phyloP scores from a whole-genome alignment of 2,888 invertebrate genomes.

The Lymantria monacha region DNA sequence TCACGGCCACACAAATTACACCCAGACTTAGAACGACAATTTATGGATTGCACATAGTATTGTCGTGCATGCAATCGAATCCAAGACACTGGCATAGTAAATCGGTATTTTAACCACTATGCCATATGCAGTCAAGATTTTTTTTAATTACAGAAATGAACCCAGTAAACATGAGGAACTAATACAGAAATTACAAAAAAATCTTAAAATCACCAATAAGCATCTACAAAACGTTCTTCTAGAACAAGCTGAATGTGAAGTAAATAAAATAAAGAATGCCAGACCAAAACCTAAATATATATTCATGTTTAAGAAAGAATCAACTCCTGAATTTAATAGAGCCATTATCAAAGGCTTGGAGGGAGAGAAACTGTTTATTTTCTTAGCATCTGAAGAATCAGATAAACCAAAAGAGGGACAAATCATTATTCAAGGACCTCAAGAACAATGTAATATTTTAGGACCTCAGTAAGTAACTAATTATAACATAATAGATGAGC shows the following conservation, averaged over 20 bases:
- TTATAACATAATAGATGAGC: slow-evolving; percentile 3
- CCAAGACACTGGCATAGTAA: too few species aligned
- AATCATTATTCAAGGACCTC: slow-evolving; percentile 80
- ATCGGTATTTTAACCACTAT: too few species aligned
- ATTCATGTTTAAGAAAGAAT: slow-evolving; percentile 86
- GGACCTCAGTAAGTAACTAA: slow-evolving; percentile 82
- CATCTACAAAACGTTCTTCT: slow-evolving; percentile 84
- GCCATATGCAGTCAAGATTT: too few species aligned
- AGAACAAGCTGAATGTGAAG: slow-evolving; percentile 87
- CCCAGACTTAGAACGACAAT: too few species aligned
- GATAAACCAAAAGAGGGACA: slow-evolving; percentile 81
- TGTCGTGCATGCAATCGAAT: too few species aligned
- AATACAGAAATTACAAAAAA: slow-evolving; percentile 88
- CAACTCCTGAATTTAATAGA: slow-evolving; percentile 89
- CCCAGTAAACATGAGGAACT: slow-evolving; percentile 86
- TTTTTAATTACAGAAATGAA: slow-evolving; percentile 85
- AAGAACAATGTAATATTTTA: slow-evolving; percentile 76
- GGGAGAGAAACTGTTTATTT: slow-evolving; percentile 81
- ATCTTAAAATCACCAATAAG: slow-evolving; percentile 84
- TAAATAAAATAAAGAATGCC: slow-evolving; percentile 78
- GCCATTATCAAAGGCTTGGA: slow-evolving; percentile 85
- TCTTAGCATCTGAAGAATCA: slow-evolving; percentile 87
- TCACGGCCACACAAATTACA: too few species aligned
- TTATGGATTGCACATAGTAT: too few species aligned
- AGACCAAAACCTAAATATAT: slow-evolving; percentile 79